Conservation (phyloP, 2,888 invertebrate species). For the Cataglyphis altisquamis region DNA sequence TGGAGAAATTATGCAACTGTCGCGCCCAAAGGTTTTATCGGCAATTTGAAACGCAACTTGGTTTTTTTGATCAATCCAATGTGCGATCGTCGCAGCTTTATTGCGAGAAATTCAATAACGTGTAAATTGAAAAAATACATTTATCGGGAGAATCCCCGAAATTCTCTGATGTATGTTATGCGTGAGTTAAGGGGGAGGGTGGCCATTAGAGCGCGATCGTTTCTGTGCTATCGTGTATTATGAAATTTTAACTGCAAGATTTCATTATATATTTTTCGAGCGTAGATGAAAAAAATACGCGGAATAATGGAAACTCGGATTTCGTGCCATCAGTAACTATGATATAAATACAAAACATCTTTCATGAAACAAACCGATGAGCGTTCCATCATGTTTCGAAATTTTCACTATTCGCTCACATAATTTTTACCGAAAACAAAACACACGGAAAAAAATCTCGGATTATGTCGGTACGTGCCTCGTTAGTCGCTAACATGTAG, state of each 20-base stretch:
- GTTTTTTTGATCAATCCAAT: background rate
- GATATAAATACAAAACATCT: slow-evolving; percentile 33
- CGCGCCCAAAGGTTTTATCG: slow-evolving; percentile 6
- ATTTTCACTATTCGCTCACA: slow-evolving; percentile 31
- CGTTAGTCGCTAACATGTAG: slow-evolving; percentile 40
- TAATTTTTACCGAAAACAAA: slow-evolving; percentile 26
- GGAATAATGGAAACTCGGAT: background rate
- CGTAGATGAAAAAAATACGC: background rate
- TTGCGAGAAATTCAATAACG: slow-evolving; percentile 20
- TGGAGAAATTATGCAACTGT: slow-evolving; percentile 20
- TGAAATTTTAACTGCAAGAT: slow-evolving; percentile 12
- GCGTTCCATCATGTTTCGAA: slow-evolving; percentile 37
- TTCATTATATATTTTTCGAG: slow-evolving; percentile 4
- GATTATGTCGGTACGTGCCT: slow-evolving; percentile 42
- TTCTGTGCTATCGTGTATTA: background rate
- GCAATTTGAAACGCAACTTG: background rate
- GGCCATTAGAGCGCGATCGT: background rate
- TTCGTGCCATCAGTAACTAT: background rate
- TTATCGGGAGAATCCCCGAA: background rate
- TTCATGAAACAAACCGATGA: slow-evolving; percentile 38
- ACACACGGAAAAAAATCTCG: slow-evolving; percentile 30
- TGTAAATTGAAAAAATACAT: background rate
- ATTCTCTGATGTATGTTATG: background rate
- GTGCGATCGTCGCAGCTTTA: background rate
- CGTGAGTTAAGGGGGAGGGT: background rate